Base-by-base conservation (phyloP, 2,113 vertebrate species). In the Podarcis muralis region DNA sequence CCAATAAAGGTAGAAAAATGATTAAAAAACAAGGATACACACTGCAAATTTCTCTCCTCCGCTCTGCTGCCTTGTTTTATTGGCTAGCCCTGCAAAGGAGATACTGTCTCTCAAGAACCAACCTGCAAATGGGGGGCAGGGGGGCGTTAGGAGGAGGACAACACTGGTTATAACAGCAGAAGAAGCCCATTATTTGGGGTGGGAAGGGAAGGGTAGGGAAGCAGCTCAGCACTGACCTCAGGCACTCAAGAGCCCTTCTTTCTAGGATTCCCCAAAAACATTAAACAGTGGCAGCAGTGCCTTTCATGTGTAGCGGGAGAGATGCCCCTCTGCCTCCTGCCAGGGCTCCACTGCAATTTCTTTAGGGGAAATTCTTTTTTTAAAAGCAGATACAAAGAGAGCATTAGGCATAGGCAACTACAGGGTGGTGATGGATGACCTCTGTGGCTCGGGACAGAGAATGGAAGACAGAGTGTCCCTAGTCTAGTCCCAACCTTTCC, bases 1-100 rank as follows among this genome's bases (percentile, higher is more conserved):
- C 93, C 95, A 96, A 95, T 95, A 94, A 93, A 27, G 57, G 89
- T 59, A 90, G 94, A 95, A 92, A 91, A 93, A 96, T 87, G 72
- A 95, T 93, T 92, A 81, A 93, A 94, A 96, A 94, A 84, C 93
- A 93, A 86, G 89, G 89, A 92, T 87, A 75, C 78, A 72, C 91
- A 90, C 12, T 37, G 91, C 83, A 72, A 76, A 85, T 20, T 62
- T 76, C 5, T 85, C 88, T 84, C 86, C 78, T 88, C 6, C 3
- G 22, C 80, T 6, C 9, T 8, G 87, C 9, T 53, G 1, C 20
- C 53, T 22, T 3, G n/a, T 89, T 89, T 76, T 43, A n/a, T 32
- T 16, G 71, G 15, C 77, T 53, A 30, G 74, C 2, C 15, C 72
- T 75, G 32, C 2, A 62, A 66, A 66, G 8, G 78, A 57, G 3